Evolutionary conservation across 2,113 vertebrate genomes (phyloP).

Genomic region (Pseudopipra pipra): DNA sequence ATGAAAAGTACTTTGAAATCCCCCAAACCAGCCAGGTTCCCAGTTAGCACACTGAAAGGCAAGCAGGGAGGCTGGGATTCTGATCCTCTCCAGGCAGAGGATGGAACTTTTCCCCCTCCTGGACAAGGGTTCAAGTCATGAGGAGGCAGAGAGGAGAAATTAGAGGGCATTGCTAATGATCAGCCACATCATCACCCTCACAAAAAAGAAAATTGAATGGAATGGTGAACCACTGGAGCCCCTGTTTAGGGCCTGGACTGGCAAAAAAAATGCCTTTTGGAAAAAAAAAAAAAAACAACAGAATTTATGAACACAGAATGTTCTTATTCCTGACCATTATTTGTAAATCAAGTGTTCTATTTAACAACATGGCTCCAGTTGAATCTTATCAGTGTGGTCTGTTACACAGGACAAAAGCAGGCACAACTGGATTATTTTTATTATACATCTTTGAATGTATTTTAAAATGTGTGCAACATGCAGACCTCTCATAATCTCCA

Average conservation of each 20-base stretch:
- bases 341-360: background rate
- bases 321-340: background rate
- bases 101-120: background rate
- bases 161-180: background rate
- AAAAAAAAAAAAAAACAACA: background rate
- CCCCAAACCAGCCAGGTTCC: fast-evolving
- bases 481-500: background rate
- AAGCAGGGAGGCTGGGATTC: background rate
- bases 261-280: background rate
- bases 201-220: background rate
- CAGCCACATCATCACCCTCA: background rate
- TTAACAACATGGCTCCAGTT: background rate
- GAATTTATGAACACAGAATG: background rate
- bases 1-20: background rate
- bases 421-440: background rate
- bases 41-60: background rate
- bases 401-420: background rate
- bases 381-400: background rate
- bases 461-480: background rate
- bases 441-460: background rate
- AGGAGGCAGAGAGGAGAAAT: background rate
- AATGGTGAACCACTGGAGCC: fast-evolving
- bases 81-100: background rate
- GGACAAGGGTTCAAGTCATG: background rate
- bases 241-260: background rate